Conservation (phyloP, 2,888 invertebrate species). For the Meteorus colon region DNA sequence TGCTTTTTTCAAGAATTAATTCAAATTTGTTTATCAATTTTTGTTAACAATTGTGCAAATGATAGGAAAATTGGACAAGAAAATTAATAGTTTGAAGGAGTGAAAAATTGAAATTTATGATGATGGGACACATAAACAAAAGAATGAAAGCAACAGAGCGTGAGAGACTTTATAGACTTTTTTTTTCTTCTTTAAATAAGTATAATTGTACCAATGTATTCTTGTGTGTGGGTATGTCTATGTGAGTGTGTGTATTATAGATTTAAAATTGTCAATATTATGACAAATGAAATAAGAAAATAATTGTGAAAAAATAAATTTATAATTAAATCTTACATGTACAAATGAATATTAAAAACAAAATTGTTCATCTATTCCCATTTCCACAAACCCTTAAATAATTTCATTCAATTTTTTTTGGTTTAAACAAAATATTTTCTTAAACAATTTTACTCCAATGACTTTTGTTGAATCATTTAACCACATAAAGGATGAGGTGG, state of each 20-base stretch:
- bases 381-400: too few species aligned
- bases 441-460: too few species aligned
- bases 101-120: neutral
- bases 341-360: neutral
- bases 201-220: slow-evolving; percentile 7
- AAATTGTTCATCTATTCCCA: neutral
- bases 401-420: neutral
- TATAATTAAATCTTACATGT: neutral
- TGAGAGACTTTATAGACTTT: slow-evolving; percentile 16
- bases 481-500: neutral
- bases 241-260: neutral
- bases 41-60: neutral
- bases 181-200: slow-evolving; percentile 1
- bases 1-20: neutral
- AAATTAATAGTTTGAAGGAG: neutral
- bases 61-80: neutral
- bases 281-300: neutral
- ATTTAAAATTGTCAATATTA: neutral
- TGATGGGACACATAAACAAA: slow-evolving; percentile 1
- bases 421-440: neutral
- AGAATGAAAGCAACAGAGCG: slow-evolving; percentile 9
- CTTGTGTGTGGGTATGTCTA: neutral
- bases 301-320: neutral
- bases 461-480: too few species aligned
- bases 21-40: neutral